phyloP scores from a whole-genome alignment of 2,888 invertebrate genomes.

The Anoncus sp. region DNA sequence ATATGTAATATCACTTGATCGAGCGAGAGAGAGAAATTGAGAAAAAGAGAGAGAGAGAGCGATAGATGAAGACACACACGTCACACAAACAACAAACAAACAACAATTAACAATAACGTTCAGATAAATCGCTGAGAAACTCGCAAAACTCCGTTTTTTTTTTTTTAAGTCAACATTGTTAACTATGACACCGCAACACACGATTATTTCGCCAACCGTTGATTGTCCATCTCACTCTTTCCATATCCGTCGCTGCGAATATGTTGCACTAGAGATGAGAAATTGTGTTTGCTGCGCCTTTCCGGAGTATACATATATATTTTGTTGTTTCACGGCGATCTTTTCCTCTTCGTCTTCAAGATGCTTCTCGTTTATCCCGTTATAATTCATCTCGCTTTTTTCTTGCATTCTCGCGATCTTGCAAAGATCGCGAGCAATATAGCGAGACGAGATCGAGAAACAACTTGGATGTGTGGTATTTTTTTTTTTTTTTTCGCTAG shows the following conservation, averaged over 20 bases:
- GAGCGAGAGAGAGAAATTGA: conserved; percentile 36
- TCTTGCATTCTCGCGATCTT: not conserved
- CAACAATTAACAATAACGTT: conserved; percentile 70
- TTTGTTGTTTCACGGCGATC: conserved; percentile 44
- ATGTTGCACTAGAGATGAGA: conserved; percentile 1
- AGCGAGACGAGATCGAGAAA: conserved; percentile 34
- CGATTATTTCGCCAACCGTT: conserved; percentile 34
- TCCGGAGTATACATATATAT: conserved; percentile 8
- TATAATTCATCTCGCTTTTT: not conserved
- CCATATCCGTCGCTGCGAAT: conserved; percentile 28
- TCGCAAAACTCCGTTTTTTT: conserved; percentile 35
- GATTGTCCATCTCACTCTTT: too few species aligned
- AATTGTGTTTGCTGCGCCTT: conserved; percentile 17
- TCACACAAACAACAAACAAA: conserved; percentile 70
- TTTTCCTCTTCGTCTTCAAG: conserved; percentile 57
- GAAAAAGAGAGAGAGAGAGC: conserved; percentile 40
- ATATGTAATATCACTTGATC: conserved; percentile 46
- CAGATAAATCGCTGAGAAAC: conserved; percentile 56
- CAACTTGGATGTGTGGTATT: conserved; percentile 36
- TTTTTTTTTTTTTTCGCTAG: conserved; percentile 52
- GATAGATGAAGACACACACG: conserved; percentile 57
- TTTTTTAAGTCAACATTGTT: conserved; percentile 17
- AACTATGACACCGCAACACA: conserved; percentile 21
- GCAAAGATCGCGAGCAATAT: conserved; percentile 17
- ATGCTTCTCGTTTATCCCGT: conserved; percentile 34